Evolutionary conservation across 1,140 invertebrate genomes (phyloP), one percentile per base, ranked within the genome.

Genomic region (Laodelphax striatellus): DNA sequence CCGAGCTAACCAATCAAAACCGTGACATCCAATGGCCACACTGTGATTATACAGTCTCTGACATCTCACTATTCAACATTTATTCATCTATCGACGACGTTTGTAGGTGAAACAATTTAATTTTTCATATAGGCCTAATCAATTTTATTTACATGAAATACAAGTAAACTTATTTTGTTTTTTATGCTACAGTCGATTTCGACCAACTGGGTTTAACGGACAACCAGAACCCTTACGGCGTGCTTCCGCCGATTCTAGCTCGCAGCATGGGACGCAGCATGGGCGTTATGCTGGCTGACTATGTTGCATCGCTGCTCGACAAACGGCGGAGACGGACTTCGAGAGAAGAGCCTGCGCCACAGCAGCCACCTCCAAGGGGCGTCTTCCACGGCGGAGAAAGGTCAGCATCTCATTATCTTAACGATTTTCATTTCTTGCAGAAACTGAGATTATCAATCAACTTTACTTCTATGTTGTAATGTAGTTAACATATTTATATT

Each of bases 221-320:
- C 65, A 90, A 90, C 66, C 85, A 89, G 67, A 92, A 91, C 73
- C 88, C 88, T 0, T 86, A 87, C 65, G 88, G 88, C 5, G 81
- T 81, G n/a, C 69, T 90, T 38, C 87, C 87, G 0, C 82, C 86
- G 2, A 52, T 77, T 16, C 80, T 90, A 56, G 84, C 82, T 1
- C 71, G 83, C 57, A 85, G 84, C 5, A 82, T 88, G 76, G 74
- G 73, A 5, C 82, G 87, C 10, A 78, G 81, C 52, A 77, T 83
- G 17, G 85, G 86, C 0, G 83, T 82, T 0, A 77, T 81, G 50
- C 75, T 86, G 69, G 81, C 81, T 0, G 80, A 88, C 59, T 89
- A 88, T 66, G 79, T 91, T 8, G 80, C 82, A 0, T 76, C 82
- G 19, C 82, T 88, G 65, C 71, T 90, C 28, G 80, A 84, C 21